Evolutionary conservation across 2,888 invertebrate species (phyloP).

Genomic region (Prenolepis imparis): DNA sequence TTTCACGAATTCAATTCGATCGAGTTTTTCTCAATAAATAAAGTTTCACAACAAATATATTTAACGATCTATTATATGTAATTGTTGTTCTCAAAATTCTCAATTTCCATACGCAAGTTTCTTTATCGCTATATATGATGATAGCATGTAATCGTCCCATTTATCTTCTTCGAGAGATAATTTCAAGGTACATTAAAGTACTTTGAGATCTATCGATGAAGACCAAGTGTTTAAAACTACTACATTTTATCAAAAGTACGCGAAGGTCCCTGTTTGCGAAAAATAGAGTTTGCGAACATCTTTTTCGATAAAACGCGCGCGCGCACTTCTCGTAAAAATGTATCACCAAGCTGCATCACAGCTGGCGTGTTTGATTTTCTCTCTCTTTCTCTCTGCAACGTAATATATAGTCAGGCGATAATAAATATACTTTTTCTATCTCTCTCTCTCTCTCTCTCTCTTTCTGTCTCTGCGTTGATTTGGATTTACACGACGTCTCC

Average conservation of each 20-base stretch:
- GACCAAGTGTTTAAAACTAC: not conserved
- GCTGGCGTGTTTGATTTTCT: conserved; percentile 76
- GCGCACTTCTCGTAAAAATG: conserved; percentile 35
- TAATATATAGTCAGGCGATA: conserved; percentile 73
- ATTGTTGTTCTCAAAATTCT: not conserved
- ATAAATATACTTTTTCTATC: conserved; percentile 70
- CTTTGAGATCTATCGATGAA: not conserved
- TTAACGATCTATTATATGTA: conserved; percentile 23
- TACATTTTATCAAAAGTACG: not conserved
- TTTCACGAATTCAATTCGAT: conserved; percentile 12
- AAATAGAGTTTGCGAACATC: not conserved
- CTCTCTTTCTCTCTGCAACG: conserved; percentile 47
- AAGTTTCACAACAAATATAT: conserved; percentile 8
- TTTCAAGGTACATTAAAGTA: not conserved
- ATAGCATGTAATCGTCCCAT: not conserved
- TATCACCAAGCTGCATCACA: conserved; percentile 66
- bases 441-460: conserved; percentile 30
- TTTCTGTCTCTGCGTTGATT: conserved; percentile 66
- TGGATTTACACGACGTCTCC: conserved; percentile 64
- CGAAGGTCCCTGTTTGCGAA: not conserved
- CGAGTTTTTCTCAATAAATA: not conserved
- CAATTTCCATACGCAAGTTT: not conserved
- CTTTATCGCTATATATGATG: not conserved
- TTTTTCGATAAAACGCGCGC: conserved; percentile 37
- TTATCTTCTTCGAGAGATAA: not conserved